These are phyloP conservation scores for Drosophila robusta DNA, from an alignment of 2,888 invertebrate genomes.

Conservation along the genomic window DNA sequence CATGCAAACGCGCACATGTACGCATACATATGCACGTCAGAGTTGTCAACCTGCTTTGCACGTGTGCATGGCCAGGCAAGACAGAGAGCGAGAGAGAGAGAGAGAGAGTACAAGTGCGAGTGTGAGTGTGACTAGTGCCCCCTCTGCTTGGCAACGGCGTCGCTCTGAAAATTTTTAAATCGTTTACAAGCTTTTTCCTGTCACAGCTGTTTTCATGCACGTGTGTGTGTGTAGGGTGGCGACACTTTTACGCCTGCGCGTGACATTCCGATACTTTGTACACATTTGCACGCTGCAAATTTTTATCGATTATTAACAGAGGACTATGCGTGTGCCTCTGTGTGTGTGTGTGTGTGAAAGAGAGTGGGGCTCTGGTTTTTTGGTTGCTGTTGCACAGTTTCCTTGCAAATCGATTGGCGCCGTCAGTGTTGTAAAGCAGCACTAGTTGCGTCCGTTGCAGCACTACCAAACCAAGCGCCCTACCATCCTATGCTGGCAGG, in stretches of 20 bases:
- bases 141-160: conserved; percentile 49
- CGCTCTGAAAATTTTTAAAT: conserved; percentile 19
- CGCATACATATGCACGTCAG: conserved; percentile 11
- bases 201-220: conserved; percentile 63
- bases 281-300: conserved; percentile 54
- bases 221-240: conserved; percentile 39
- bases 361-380: conserved; percentile 6
- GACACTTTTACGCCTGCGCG: conserved; percentile 69
- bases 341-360: conserved; percentile 11
- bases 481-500: neutral
- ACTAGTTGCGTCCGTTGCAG: conserved; percentile 61
- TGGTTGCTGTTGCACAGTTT: conserved; percentile 22
- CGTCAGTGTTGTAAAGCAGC: conserved; percentile 61
- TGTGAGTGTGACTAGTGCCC: neutral
- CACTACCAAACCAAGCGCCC: conserved; percentile 37
- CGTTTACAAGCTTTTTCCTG: conserved; percentile 27
- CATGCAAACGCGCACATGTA: conserved; percentile 24
- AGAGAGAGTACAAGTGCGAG: neutral
- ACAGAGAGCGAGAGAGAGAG: conserved; percentile 5
- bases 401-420: conserved; percentile 52
- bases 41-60: conserved; percentile 54
- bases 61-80: conserved; percentile 36
- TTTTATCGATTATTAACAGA: conserved; percentile 68
- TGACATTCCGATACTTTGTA: conserved; percentile 72
- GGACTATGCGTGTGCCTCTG: neutral